These are phyloP conservation scores for Spatulosminthurus flaviceps DNA, from an alignment of 2,888 invertebrate species.

Conservation along the genomic window DNA sequence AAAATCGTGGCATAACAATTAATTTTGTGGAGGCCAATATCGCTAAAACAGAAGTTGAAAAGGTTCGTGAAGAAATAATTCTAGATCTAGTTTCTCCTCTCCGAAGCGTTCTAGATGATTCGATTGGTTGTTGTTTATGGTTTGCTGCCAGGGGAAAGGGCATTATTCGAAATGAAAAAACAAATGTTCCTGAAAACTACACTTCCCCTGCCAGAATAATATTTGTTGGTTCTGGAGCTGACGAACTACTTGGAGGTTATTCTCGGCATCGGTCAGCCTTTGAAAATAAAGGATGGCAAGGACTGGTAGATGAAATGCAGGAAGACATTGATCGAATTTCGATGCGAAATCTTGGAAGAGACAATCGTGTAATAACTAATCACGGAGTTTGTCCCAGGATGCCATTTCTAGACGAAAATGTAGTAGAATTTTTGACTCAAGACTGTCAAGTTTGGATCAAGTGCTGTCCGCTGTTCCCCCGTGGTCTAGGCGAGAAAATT, in stretches of 20 bases:
- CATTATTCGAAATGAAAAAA: conserved; percentile 58
- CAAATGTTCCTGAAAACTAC: conserved; percentile 65
- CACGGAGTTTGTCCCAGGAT: conserved; percentile 85
- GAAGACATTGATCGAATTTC: conserved; percentile 88
- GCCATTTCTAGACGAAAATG: conserved; percentile 72
- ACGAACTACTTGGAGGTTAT: conserved; percentile 77
- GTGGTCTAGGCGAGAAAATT: conserved; percentile 93
- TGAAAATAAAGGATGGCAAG: conserved; percentile 68
- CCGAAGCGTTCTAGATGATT: conserved; percentile 91
- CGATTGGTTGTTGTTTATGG: conserved; percentile 95
- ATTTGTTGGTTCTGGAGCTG: conserved; percentile 92
- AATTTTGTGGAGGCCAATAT: conserved; percentile 72
- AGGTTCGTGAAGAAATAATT: conserved; percentile 72
- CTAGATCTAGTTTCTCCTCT: conserved; percentile 85
- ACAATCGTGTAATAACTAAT: conserved; percentile 91
- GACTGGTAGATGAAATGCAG: conserved; percentile 73
- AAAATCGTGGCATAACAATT: conserved; percentile 43
- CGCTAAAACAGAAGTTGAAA: conserved; percentile 73
- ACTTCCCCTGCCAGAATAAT: conserved; percentile 71
- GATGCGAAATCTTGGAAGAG: conserved; percentile 89
- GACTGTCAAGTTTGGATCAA: conserved; percentile 65
- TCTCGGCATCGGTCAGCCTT: conserved; percentile 61
- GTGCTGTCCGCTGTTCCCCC: conserved; percentile 62
- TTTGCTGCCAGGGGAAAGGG: conserved; percentile 86
- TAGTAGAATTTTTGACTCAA: conserved; percentile 69